Base-by-base conservation (phyloP, 2,797 vertebrate genomes). In the Falco biarmicus region DNA sequence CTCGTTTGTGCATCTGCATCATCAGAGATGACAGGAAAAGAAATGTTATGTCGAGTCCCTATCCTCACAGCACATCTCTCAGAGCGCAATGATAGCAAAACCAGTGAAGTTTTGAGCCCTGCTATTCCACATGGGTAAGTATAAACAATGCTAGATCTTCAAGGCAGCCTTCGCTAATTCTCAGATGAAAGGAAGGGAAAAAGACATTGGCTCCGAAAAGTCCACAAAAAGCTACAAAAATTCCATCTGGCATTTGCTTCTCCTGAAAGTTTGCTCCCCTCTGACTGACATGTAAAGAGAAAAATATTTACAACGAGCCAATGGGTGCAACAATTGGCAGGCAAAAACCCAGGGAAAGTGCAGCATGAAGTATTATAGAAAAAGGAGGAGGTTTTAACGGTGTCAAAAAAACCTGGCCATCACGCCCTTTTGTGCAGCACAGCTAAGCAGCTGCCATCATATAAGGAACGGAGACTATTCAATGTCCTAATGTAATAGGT, bases 21-120 rank as follows among this genome's bases (percentile, higher is more conserved):
- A 84, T 87, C 87, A 87, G 79, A 89, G 73, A 92, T 81, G 95
- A 91, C 94, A 97, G 87, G 71, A 89, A 82, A 91, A 94, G 78
- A 94, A 97, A 92, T 91, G 95, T 89, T 90, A 78, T 87, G 93
- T 93, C 9, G 2, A 86, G 89, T 93, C 94, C 87, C 95, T 93
- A 87, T 87, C 47, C 93, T 83, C 90, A 78, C 53, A 89, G 86
- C 87, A 29, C 7, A 0, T 75, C 68, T 92, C 81, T 84, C 68
- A 75, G 68, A 92, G 60, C 83, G 60, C 75, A 74, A 11, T 53
- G 34, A 48, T 16, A 65, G 88, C n/a, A 93, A 94, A 95, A 51
- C 10, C 88, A 84, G 50, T 65, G 84, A 92, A 65, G 65, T 94
- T 94, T 87, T 12, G 10, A 90, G 78, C 60, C 25, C 81, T 60